Evolutionary conservation across 2,888 invertebrate genomes (phyloP), one percentile per base, ranked within the genome.

Genomic region (Nipponacmea schrenckii): DNA sequence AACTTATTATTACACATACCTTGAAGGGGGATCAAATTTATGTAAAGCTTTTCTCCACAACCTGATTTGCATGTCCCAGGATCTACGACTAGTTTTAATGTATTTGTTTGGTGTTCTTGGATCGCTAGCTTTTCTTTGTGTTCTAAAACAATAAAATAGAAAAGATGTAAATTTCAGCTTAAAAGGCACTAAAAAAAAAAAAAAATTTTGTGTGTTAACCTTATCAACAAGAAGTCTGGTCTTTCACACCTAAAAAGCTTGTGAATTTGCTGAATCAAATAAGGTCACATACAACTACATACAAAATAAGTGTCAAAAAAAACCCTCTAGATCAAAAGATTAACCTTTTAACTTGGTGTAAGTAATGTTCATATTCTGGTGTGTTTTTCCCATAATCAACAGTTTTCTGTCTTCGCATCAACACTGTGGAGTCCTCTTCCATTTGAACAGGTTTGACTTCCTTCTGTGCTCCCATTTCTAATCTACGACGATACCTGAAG

Each of bases 361-460:
- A 84, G 81, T 95, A 97, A 88, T 93, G 92, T 80, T 94, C 93
- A 87, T 97, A 97, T 62, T 95, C 95, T 78, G 93, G 89, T 44
- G 97, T 97, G 85, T 96, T 96, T 90, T 96, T 97, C 15, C 97
- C 97, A 90, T 95, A 97, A 88, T 96, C 96, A 83, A 97, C 94
- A 90, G 96, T 96, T 89, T 97, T 97, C 86, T 96, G 96, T 63
- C 97, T 91, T 76, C 97, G 92, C 62, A 91, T 90, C 73, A 97
- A 89, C 31, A 94, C 89, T 4, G 85, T 90, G 20, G 93, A 91
- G 90, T 97, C 94, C 10, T 92, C 92, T 90, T 96, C 96, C 27
- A 77, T 24, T 39, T 81, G 78, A 26, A 24, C 26, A 2, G n/a
- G 17, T 67, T 20, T 46, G 7, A 24, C 68, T 77, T 79, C 79